Base-by-base conservation (phyloP, 2,888 invertebrate genomes). In the Lapara coniferarum region DNA sequence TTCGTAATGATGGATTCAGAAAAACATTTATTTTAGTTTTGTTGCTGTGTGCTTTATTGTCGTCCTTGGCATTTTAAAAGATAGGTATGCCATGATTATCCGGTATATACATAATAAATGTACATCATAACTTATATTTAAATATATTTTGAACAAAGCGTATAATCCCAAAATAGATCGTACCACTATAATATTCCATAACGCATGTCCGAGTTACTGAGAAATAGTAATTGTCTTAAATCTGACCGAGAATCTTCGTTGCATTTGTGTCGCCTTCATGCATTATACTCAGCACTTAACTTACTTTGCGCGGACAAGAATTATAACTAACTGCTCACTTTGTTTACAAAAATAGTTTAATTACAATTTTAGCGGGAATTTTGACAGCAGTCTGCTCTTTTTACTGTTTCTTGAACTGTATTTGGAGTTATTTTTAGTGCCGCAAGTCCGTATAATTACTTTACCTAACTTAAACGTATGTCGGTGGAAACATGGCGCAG, bases 281-380 rank as follows among this genome's bases (percentile, higher is more conserved):
- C 16, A 10, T 16, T 55, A 16, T 55, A 55, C 53, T 55, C 13
- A 8, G 53, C 16, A 55, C 16, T 55, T 55, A 55, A 55, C 53
- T 16, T 55, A 55, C 53, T 55, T 55, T 55, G 53, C 8, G 7
- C 14, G 13, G 16, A 55, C 16, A 55, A 55, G 53, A 55, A 55
- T 55, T 55, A 55, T 16, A 55, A 8, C 16, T 55, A 55, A 55
- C 53, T 55, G 53, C 53, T 16, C 53, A 55, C 53, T 3, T n/a
- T 2, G 16, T 55, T 55, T 16, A 16, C 53, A 16, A 55, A 55
- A 55, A 55, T 16, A 55, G 52, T 52, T 52, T 52, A 52, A 52
- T 52, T 52, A 52, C 14, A 52, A 52, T n/a, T 52, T 52, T 52
- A 52, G 52, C 52, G 52, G 52, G 52, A 52, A n/a, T 52, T 51